Percentiles rank a stretch among this genome's conserved stretches.
Evolutionary conservation across 1,140 invertebrate genomes (phyloP).

Genomic region (Dendroctonus ponderosae): DNA sequence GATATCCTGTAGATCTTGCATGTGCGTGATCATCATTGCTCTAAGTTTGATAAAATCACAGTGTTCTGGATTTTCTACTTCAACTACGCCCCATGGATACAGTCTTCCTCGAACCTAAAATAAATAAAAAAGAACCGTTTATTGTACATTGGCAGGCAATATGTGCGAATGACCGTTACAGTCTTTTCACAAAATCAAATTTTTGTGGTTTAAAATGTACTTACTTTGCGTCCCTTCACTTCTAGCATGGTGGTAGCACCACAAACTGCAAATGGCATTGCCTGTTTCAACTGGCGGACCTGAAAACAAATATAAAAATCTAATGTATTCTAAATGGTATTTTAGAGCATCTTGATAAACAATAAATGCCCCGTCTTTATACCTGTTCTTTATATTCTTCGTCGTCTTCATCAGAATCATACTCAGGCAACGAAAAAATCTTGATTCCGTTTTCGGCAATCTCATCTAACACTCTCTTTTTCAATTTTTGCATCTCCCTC

Average conservation of each 20-base stretch:
- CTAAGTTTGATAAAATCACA: slow-evolving; percentile 98
- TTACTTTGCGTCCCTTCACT: slow-evolving; percentile 78
- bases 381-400: slow-evolving; percentile 91
- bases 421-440: slow-evolving; percentile 96
- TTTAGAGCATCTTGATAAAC: too few relatives aligned
- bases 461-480: slow-evolving; percentile 83
- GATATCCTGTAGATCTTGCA: slow-evolving; percentile 95
- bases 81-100: slow-evolving; percentile 98
- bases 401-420: slow-evolving; percentile 87
- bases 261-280: slow-evolving; percentile 98
- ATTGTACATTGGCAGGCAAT: background rate
- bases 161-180: background rate
- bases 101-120: slow-evolving; percentile 73
- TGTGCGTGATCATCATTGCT: slow-evolving; percentile 96
- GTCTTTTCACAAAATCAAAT: background rate
- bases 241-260: slow-evolving; percentile 92
- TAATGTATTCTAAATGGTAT: background rate
- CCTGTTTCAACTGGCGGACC: slow-evolving; percentile 87
- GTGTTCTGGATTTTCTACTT: slow-evolving; percentile 99
- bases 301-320: slow-evolving; percentile 37
- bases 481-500: slow-evolving; percentile 87
- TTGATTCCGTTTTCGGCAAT: slow-evolving; percentile 81
- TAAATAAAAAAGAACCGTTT: background rate
- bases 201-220: background rate
- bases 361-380: background rate